These are phyloP conservation scores for Hipposideros larvatus DNA, from an alignment of 2,797 vertebrate genomes.

Conservation along the genomic window DNA sequence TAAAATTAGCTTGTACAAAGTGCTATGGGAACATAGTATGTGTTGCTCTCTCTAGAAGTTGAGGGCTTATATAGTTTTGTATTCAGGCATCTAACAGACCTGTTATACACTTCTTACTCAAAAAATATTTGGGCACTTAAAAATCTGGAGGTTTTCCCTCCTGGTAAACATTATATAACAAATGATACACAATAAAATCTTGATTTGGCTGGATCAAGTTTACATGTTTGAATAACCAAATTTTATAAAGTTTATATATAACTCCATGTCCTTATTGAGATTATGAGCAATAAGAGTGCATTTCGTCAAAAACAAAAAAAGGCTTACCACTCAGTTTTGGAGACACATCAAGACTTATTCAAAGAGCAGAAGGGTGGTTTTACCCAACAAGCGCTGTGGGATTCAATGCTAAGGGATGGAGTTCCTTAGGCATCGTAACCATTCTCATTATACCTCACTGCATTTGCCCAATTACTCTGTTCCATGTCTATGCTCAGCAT, in stretches of 20 bases:
- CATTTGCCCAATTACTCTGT: neutral
- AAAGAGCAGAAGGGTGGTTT: neutral
- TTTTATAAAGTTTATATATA: neutral
- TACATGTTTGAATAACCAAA: neutral
- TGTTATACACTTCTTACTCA: neutral
- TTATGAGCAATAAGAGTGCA: neutral
- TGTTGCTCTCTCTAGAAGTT: neutral
- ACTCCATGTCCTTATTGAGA: neutral
- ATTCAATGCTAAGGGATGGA: neutral
- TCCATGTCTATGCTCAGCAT: neutral
- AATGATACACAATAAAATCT: neutral
- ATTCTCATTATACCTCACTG: neutral
- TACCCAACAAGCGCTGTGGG: neutral
- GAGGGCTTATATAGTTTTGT: neutral
- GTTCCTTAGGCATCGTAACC: too few relatives aligned
- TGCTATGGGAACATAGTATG: neutral
- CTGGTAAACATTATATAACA: neutral
- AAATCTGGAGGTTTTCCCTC: neutral
- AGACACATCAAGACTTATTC: neutral
- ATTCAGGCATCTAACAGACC: neutral
- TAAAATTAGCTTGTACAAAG: neutral
- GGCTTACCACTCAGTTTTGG: neutral
- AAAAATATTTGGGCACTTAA: neutral
- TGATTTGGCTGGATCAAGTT: neutral
- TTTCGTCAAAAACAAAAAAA: neutral